Conservation (phyloP, 2,888 invertebrate genomes). For the Brachyopa scutellaris region DNA sequence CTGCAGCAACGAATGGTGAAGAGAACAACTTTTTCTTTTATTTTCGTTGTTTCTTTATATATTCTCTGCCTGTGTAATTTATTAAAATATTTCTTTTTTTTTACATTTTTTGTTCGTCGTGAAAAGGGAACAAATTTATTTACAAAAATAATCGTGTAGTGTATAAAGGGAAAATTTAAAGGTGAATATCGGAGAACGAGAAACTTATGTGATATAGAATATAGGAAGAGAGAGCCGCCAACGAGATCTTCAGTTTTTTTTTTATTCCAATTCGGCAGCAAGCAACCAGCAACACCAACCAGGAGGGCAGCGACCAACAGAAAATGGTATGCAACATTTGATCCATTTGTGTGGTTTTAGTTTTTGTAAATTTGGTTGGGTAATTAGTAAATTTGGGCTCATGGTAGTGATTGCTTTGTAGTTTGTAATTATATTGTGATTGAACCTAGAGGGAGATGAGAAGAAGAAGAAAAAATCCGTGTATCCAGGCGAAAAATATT, state of each 20-base stretch:
- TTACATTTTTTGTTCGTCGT: conserved; percentile 30
- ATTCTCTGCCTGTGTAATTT: conserved; percentile 57
- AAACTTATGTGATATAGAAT: conserved; percentile 63
- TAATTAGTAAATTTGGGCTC: conserved; percentile 24
- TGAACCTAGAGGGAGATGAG: neutral
- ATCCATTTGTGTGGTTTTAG: neutral
- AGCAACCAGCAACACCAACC: conserved; percentile 13
- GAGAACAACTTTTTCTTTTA: conserved; percentile 50
- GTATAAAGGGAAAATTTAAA: conserved; percentile 38
- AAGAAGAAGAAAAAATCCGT: conserved; percentile 43
- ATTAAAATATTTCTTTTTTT: conserved; percentile 60
- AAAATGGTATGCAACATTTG: conserved; percentile 63
- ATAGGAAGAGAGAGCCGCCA: conserved; percentile 29
- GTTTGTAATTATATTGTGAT: conserved; percentile 26
- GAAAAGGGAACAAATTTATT: conserved; percentile 53
- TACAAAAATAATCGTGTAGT: conserved; percentile 33
- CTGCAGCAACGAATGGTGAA: conserved; percentile 39
- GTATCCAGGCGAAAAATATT: conserved; percentile 68
- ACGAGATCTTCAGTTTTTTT: conserved; percentile 35
- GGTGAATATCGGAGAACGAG: conserved; percentile 52
- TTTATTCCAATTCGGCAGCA: conserved; percentile 51
- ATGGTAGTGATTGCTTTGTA: conserved; percentile 27
- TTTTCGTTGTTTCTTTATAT: conserved; percentile 54
- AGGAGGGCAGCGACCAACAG: conserved; percentile 53
- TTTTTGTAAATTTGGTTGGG: conserved; percentile 10